Conservation (phyloP, 2,888 invertebrate genomes). For the Aromia moschata region DNA sequence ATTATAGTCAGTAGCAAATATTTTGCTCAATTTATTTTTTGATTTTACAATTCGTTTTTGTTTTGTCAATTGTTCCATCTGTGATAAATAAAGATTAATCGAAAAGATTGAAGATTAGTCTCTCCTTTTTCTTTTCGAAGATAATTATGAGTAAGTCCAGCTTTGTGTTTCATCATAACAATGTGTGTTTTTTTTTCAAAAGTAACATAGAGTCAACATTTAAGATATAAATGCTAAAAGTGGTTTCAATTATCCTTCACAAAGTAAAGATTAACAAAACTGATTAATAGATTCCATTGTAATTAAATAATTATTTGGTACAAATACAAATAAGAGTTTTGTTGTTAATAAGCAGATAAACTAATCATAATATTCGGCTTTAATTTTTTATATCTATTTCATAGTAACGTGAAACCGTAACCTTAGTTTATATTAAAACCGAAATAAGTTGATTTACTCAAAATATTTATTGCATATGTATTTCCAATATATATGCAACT, state of each 20-base stretch:
- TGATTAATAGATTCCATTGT: no score
- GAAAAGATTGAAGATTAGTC: conserved; percentile 27
- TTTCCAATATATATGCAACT: no score
- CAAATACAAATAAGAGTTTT: no score
- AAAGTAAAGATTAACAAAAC: no score
- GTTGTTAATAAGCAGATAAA: no score
- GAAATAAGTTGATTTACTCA: no score
- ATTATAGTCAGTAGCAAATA: conserved; percentile 27
- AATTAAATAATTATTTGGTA: no score
- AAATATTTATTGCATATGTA: no score
- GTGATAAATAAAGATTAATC: conserved; percentile 56
- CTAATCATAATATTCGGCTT: no score
- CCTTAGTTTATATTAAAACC: no score
- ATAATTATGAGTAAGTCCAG: conserved; percentile 14
- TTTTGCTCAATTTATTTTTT: conserved; percentile 47
- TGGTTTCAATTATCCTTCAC: background rate
- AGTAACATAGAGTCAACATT: background rate
- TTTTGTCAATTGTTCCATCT: conserved; percentile 53
- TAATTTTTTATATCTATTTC: no score
- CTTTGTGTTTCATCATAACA: conserved; percentile 20
- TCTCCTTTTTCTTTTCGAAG: conserved; percentile 15
- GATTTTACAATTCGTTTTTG: conserved; percentile 37
- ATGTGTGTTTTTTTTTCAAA: conserved; percentile 18
- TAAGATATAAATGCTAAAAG: background rate
- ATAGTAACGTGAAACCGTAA: no score